Conservation (phyloP, 2,797 vertebrate genomes). For the Alca torda region DNA sequence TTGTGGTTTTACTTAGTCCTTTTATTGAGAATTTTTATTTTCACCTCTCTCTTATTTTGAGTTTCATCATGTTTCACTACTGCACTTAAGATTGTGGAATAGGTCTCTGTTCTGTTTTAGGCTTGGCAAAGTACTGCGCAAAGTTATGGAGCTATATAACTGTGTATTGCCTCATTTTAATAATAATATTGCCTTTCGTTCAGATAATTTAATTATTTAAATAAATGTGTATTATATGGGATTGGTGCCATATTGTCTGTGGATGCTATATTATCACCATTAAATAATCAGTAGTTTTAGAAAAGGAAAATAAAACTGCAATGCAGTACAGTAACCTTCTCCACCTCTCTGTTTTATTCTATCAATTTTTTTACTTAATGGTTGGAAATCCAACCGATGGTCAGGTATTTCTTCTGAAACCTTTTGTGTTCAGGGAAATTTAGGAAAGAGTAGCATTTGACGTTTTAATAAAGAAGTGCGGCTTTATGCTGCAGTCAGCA, state of each 20-base stretch:
- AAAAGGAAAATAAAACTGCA: not conserved
- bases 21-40: not conserved
- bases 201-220: not conserved
- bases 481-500: conserved; percentile 61
- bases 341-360: not conserved
- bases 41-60: not conserved
- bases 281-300: not conserved
- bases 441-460: conserved; percentile 60
- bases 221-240: not conserved
- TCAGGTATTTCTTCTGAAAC: conserved; percentile 35
- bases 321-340: not conserved
- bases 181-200: not conserved
- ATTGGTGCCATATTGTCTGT: not conserved
- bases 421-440: conserved; percentile 53
- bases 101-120: not conserved
- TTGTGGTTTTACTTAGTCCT: not conserved
- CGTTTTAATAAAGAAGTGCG: conserved; percentile 67
- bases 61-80: not conserved
- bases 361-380: not conserved
- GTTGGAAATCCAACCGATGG: conserved; percentile 16
- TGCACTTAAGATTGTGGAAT: not conserved
- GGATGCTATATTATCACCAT: not conserved
- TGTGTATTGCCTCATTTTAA: not conserved
- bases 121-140: not conserved
- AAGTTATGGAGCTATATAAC: not conserved